Conservation (phyloP, 1,140 invertebrate species). For the Parapsyche elsis region DNA sequence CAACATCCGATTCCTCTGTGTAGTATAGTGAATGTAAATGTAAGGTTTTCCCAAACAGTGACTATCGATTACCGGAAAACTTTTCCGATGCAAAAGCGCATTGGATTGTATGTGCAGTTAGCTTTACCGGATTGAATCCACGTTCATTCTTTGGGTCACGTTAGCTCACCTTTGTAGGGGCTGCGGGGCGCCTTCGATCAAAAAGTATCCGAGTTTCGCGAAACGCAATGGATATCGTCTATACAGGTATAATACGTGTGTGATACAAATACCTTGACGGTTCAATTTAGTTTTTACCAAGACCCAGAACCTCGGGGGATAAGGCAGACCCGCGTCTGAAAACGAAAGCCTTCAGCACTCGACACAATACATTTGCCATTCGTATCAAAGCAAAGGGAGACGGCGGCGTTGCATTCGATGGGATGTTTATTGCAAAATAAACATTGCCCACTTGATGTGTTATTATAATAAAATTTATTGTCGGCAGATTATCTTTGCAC, state of each 20-base stretch:
- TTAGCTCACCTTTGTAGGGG: slow-evolving; percentile 20
- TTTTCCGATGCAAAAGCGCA: slow-evolving; percentile 18
- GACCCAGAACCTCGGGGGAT: not conserved
- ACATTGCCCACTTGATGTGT: no score
- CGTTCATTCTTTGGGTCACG: not conserved
- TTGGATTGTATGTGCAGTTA: not conserved
- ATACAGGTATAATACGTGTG: not conserved
- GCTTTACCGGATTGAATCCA: not conserved
- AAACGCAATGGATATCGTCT: not conserved
- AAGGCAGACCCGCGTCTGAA: not conserved
- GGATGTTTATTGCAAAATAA: no score
- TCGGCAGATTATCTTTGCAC: no score
- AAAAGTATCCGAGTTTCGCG: not conserved
- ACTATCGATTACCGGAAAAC: slow-evolving; percentile 22
- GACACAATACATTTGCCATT: not conserved
- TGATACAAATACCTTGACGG: slow-evolving; percentile 39
- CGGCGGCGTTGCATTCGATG: not conserved
- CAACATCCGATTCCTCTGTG: not conserved
- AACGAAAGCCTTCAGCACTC: not conserved
- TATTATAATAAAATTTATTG: no score
- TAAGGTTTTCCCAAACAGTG: not conserved
- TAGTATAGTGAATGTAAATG: not conserved
- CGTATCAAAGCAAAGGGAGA: not conserved
- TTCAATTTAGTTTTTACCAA: slow-evolving; percentile 49
- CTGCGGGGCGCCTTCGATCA: not conserved